phyloP scores from a whole-genome alignment of 2,888 invertebrate species.

The Melitaea athalia region DNA sequence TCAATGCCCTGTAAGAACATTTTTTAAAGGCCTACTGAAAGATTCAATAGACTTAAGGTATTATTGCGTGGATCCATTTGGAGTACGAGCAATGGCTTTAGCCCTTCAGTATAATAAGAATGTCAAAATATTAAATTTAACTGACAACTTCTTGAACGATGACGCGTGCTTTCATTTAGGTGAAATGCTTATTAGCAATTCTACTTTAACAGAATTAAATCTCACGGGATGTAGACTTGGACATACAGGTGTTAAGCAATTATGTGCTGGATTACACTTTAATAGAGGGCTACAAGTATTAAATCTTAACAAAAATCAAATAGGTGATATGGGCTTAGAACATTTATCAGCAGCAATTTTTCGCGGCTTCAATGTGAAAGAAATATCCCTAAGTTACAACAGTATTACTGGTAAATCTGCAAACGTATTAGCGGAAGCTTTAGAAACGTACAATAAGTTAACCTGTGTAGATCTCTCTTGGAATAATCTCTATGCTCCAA shows the following conservation, averaged over 20 bases:
- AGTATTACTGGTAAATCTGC: slow-evolving; percentile 53
- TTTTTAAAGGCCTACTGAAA: slow-evolving; percentile 53
- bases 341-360: slow-evolving; percentile 50
- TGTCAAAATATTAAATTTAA: slow-evolving; percentile 57
- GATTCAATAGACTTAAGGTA: slow-evolving; percentile 60
- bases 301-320: slow-evolving; percentile 55
- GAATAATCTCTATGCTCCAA: slow-evolving; percentile 55
- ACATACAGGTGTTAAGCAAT: slow-evolving; percentile 47
- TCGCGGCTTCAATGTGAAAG: slow-evolving; percentile 50
- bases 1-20: slow-evolving; percentile 54
- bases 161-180: slow-evolving; percentile 68
- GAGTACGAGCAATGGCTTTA: slow-evolving; percentile 60
- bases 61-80: slow-evolving; percentile 61
- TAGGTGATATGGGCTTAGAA: slow-evolving; percentile 55
- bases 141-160: slow-evolving; percentile 60
- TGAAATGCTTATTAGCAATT: slow-evolving; percentile 58
- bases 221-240: slow-evolving; percentile 67
- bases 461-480: slow-evolving; percentile 61
- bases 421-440: slow-evolving; percentile 49
- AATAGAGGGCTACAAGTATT: slow-evolving; percentile 52
- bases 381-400: slow-evolving; percentile 59
- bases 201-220: slow-evolving; percentile 53
- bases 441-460: slow-evolving; percentile 57
- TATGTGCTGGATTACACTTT: slow-evolving; percentile 47
- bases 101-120: slow-evolving; percentile 58